Evolutionary conservation across 2,797 vertebrate genomes (phyloP).

Genomic region (Urophycis tenuis): DNA sequence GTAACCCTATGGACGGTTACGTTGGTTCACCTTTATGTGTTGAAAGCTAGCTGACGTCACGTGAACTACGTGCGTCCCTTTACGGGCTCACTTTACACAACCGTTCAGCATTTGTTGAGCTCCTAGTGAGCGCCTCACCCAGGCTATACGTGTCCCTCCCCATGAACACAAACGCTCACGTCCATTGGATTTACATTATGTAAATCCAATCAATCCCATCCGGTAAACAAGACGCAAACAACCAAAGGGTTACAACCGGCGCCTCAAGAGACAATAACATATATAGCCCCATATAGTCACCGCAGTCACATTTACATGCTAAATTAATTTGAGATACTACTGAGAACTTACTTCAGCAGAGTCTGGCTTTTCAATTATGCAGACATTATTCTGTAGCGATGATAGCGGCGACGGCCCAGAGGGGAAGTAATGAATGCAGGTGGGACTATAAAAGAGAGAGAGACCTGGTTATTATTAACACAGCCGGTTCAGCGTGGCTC

Average conservation of each 20-base stretch:
- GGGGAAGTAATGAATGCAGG: not conserved
- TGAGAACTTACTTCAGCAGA: not conserved
- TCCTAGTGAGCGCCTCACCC: not conserved
- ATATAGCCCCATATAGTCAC: not conserved
- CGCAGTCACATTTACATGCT: not conserved
- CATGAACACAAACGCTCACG: not conserved
- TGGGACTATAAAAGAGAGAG: not conserved
- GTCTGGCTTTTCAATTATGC: not conserved
- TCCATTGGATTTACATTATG: not conserved
- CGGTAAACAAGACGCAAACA: not conserved
- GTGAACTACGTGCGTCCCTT: not conserved
- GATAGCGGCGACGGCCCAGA: not conserved
- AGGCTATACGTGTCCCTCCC: not conserved
- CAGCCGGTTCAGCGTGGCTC: not conserved
- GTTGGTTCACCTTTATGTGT: not conserved
- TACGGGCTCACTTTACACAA: not conserved
- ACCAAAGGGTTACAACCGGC: no score
- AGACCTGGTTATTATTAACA: not conserved
- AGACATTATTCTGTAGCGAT: not conserved
- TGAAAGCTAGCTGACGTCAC: not conserved
- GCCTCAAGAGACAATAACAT: not conserved
- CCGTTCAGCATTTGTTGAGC: not conserved
- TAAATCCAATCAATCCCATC: no score
- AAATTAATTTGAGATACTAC: not conserved
- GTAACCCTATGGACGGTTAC: not conserved